Conservation (phyloP, 2,113 vertebrate genomes). For the western clawed frog (Xenopus tropicalis) region UCB_Xtro_10.0 CM004446.2:109760501-109761000, state of each 20-base stretch:
- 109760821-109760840: constrained; percentile 73
- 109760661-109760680: constrained; percentile 51
- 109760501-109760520: constrained; percentile 65
- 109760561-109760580: constrained; percentile 79
- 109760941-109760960: constrained; percentile 65
- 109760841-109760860: constrained; percentile 70
- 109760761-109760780: constrained; percentile 54
- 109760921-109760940: constrained; percentile 67
- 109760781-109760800: constrained; percentile 54
- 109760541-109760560: constrained; percentile 76
- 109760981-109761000: constrained; percentile 5
- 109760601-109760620: constrained; percentile 64
- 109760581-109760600: constrained; percentile 86
- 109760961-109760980: constrained; percentile 34
- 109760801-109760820: constrained; percentile 79
- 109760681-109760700: constrained; percentile 56
- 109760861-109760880: constrained; percentile 80
- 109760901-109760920: constrained; percentile 56
- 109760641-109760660: constrained; percentile 42
- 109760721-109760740: constrained; percentile 64
- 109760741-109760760: constrained; percentile 66
- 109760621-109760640: constrained; percentile 58
- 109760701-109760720: constrained; percentile 53
- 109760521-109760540: constrained; percentile 67
- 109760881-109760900: constrained; percentile 58